Evolutionary conservation across 2,888 invertebrate species (phyloP).

Genomic region (Hemicrepidius hirtus): DNA sequence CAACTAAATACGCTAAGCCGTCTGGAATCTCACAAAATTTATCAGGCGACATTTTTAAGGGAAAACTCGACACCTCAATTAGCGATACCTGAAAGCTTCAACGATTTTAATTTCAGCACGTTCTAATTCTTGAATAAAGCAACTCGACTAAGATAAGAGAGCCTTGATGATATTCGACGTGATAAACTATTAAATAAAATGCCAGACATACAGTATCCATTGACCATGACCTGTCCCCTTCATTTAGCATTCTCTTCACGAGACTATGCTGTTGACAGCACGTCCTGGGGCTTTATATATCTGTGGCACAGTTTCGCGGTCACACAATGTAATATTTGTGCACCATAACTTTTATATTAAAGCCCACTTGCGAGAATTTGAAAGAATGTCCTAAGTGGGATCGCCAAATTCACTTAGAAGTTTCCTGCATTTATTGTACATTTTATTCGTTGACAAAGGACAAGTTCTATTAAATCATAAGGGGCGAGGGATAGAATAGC

Average conservation of each 20-base stretch:
- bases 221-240: constrained; percentile 29
- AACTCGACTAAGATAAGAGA: too few species aligned
- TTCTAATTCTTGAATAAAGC: too few species aligned
- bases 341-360: constrained; percentile 31
- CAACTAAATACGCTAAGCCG: not conserved
- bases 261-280: constrained; percentile 9
- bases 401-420: constrained; percentile 22
- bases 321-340: constrained; percentile 28
- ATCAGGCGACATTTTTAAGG: not conserved
- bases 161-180: too few species aligned
- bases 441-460: constrained; percentile 25
- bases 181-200: not conserved
- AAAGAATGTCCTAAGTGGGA: constrained; percentile 18
- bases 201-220: not conserved
- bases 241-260: constrained; percentile 23
- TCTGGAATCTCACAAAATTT: not conserved
- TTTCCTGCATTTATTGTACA: not conserved
- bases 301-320: constrained; percentile 18
- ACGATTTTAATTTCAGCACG: not conserved
- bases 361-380: constrained; percentile 11
- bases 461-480: constrained; percentile 18
- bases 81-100: not conserved
- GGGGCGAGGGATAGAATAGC: not conserved
- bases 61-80: constrained; percentile 9
- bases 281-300: constrained; percentile 29